Conservation (phyloP, 2,888 invertebrate species). For the Diadegma fenestrale region DNA sequence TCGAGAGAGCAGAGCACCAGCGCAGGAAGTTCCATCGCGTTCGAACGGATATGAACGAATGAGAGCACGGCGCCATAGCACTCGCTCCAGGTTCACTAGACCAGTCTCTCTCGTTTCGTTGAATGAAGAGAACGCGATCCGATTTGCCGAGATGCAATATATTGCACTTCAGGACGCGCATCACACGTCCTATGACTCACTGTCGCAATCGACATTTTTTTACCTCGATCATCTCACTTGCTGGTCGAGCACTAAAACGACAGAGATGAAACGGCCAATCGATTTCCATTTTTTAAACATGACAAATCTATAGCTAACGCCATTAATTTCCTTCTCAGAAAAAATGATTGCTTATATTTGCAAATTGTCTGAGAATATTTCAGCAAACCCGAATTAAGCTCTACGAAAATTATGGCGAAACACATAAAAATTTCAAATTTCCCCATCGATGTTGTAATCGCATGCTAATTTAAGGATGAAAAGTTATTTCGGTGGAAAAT, state of each 20-base stretch:
- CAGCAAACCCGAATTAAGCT: not conserved
- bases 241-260: constrained; percentile 26
- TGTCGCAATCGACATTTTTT: constrained; percentile 50
- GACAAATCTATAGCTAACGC: constrained; percentile 21
- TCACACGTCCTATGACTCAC: constrained; percentile 48
- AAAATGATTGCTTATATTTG: not conserved
- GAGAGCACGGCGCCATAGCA: constrained; percentile 43
- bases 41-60: constrained; percentile 66
- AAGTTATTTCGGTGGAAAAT: not conserved
- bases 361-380: not conserved
- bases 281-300: constrained; percentile 45
- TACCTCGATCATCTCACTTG: constrained; percentile 37
- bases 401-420: not conserved
- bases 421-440: not conserved
- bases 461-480: not conserved
- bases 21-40: constrained; percentile 62
- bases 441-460: not conserved
- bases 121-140: constrained; percentile 63
- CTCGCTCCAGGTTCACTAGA: constrained; percentile 39
- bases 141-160: constrained; percentile 65
- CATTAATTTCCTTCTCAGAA: not conserved
- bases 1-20: constrained; percentile 39
- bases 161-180: constrained; percentile 41
- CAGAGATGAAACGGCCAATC: constrained; percentile 16
- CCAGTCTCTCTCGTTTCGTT: constrained; percentile 59